Evolutionary conservation across 1,140 invertebrate species (phyloP).

Genomic region (Drosophila bocqueti): DNA sequence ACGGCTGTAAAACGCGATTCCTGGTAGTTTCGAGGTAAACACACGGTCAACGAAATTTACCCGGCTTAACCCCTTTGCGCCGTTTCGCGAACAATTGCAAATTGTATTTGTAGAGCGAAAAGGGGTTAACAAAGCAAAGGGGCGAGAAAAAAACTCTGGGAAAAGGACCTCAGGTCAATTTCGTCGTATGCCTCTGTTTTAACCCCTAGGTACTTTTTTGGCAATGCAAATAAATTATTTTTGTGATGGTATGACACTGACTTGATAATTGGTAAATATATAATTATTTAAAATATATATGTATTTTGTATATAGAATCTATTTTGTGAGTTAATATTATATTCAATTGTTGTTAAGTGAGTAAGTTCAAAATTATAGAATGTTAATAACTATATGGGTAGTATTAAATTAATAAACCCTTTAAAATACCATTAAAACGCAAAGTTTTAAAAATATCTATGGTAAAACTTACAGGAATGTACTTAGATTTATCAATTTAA

Average conservation of each 20-base stretch:
- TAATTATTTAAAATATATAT: neutral
- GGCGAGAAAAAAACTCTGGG: conserved; percentile 8
- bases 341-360: neutral
- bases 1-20: conserved; percentile 65
- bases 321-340: neutral
- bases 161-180: conserved; percentile 25
- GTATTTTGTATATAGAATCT: neutral
- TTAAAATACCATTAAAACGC: neutral
- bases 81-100: conserved; percentile 63
- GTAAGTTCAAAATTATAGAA: neutral
- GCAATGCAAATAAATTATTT: conserved; percentile 23
- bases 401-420: neutral
- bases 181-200: neutral
- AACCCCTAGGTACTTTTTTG: neutral
- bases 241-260: conserved; percentile 12
- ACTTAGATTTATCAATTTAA: neutral
- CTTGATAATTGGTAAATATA: too few species aligned
- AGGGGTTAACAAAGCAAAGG: conserved; percentile 71
- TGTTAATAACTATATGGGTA: neutral
- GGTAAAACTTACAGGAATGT: neutral
- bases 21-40: conserved; percentile 51
- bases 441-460: neutral
- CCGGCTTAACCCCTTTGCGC: conserved; percentile 64
- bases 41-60: conserved; percentile 9
- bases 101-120: conserved; percentile 63